A percentile compares a stretch with the other conserved stretches of the same genome.
phyloP scores from a whole-genome alignment of 2,113 vertebrate species.

The Dicentrarchus labrax region DNA sequence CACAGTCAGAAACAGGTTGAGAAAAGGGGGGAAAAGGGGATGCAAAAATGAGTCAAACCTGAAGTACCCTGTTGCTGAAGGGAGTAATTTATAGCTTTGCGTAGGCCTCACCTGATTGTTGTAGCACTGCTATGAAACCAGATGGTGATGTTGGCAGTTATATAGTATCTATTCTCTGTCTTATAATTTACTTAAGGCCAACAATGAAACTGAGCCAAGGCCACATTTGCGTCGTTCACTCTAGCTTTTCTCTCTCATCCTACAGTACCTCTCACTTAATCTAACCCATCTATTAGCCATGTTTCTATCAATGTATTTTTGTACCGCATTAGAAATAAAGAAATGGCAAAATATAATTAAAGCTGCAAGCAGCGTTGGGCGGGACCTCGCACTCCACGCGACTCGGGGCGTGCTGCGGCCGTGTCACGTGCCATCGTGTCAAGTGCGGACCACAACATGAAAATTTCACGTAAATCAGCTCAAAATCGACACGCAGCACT shows the following conservation, averaged over 20 bases:
- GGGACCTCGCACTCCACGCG: no score
- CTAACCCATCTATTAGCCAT: neutral
- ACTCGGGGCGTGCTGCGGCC: no score
- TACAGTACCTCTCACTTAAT: neutral
- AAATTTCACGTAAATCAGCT: no score
- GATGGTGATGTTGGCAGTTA: neutral
- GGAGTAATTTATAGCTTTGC: conserved; percentile 22
- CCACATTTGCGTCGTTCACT: neutral
- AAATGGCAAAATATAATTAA: no score
- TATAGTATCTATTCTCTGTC: neutral
- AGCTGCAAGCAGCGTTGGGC: no score
- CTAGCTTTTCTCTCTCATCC: neutral
- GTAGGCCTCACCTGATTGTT: conserved; percentile 1
- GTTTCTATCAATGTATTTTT: neutral
- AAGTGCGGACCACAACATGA: no score
- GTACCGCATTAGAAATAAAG: no score
- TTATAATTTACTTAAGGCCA: neutral
- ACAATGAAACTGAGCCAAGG: neutral
- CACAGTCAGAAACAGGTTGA: neutral
- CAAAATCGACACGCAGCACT: no score
- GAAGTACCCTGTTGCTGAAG: conserved; percentile 6
- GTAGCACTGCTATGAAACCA: conserved; percentile 11
- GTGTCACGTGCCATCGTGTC: no score
- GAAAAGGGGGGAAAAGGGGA: neutral
- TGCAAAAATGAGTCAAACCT: conserved; percentile 19